Base-by-base conservation (phyloP, 2,797 vertebrate genomes). In the Spea hammondii region DNA sequence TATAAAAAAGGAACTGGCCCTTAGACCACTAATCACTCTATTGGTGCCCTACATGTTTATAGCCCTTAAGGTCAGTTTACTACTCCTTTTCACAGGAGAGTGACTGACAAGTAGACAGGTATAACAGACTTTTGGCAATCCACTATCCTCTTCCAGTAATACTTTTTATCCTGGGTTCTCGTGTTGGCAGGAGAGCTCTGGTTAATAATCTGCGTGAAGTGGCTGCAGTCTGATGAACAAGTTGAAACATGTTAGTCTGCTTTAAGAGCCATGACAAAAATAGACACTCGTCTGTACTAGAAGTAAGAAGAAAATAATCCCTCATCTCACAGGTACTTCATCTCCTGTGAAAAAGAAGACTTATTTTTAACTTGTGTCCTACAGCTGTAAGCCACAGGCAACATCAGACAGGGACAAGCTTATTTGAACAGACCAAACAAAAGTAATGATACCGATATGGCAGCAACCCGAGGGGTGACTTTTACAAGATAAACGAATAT, bases 331-430 rank as follows among this genome's bases (percentile, higher is more conserved):
- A 76, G 79, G 79, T 80, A 80, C 79, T 71, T 76, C 46, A 76
- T 76, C 74, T 80, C 60, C 68, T 80, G 79, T 71, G 79, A 80
- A 80, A 65, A 70, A 76, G 45, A 75, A 60, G 69, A 70, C 51
- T 76, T 76, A 76, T 80, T 80, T 76, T 76, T 80, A 76, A 66
- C 68, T 50, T 76, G 79, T 76, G 79, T 80, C 79, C 73, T 76
- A 55, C 32, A 80, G 79, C 59, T 71, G 53, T 66, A 47, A 57
- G 59, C 71, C 68, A 44, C 60, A 65, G 72, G 77, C 74, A 65
- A 72, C 65, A 71, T 49, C 65, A 65, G 66, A 70, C 54, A 66
- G 44, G 59, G 70, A 50, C 49, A 65, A n/a, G 49, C 59, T 62
- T 51, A 65, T 44, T 62, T 49, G 76, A 69, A 4, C 60, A 68